Evolutionary conservation across 2,113 vertebrate species (phyloP).

Genomic region (Corynorhinus townsendii): DNA sequence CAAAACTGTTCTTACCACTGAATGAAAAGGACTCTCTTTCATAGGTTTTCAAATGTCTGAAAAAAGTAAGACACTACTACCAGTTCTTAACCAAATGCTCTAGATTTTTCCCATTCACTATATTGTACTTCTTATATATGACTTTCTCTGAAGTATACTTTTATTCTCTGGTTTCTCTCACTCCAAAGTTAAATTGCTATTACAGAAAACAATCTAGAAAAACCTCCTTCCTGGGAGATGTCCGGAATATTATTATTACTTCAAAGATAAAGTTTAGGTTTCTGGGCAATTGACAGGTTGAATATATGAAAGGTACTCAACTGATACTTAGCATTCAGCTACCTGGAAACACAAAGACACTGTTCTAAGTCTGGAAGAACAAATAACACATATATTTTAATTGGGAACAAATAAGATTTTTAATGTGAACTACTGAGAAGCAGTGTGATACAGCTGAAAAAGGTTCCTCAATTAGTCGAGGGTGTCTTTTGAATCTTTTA

Average conservation of each 20-base stretch:
- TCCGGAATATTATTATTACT: neutral
- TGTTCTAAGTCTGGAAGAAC: neutral
- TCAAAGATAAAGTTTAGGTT: slow-evolving; percentile 35
- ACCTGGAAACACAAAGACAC: neutral
- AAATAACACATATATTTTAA: neutral
- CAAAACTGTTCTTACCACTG: neutral
- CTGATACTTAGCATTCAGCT: neutral
- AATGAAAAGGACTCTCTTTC: neutral
- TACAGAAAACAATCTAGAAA: slow-evolving; percentile 38
- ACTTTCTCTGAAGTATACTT: neutral
- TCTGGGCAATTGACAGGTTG: slow-evolving; percentile 1
- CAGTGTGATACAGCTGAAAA: neutral
- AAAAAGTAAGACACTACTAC: neutral
- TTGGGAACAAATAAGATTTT: neutral
- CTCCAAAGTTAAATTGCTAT: neutral
- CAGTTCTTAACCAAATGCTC: neutral
- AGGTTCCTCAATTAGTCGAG: neutral
- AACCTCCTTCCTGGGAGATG: slow-evolving; percentile 8
- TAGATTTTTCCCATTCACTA: neutral
- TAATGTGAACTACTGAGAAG: neutral
- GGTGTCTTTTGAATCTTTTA: neutral
- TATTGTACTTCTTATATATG: neutral
- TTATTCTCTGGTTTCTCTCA: slow-evolving; percentile 27
- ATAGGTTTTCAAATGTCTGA: neutral
- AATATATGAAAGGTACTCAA: neutral